Evolutionary conservation across 2,113 vertebrate species (phyloP), one percentile per base, ranked within the genome.

Genomic region (Cettia cetti): DNA sequence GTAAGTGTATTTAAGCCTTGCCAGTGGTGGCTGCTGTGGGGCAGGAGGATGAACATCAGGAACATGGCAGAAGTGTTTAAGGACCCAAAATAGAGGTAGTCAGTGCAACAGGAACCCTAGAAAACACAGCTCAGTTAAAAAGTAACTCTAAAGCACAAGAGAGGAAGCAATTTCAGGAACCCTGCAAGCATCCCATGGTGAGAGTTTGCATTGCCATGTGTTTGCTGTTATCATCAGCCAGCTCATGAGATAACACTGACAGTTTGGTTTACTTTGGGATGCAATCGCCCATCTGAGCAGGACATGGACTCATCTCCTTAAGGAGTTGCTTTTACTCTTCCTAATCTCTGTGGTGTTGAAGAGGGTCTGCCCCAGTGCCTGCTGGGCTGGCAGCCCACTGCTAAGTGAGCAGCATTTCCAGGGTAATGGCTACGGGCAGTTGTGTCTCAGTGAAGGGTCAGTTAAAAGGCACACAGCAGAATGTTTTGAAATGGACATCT

Each of bases 401-500:
- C 70, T 93, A 65, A 66, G 39, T 75, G 71, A 83, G 13, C 21
- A 31, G n/a, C 53, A 77, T 89, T 93, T 95, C 76, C 85, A 82
- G 72, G 16, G 59, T 53, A 80, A 96, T 39, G 60, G 77, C 90
- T 49, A 65, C 4, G 63, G 84, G 75, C 86, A 45, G 80, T 45
- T 59, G 72, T 5, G 0, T 84, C 68, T 76, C 4, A 1, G 15
- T 13, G 61, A 59, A 84, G 90, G 97, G 94, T 96, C 92, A 95
- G 66, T 54, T 78, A 91, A 85, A 93, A 96, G 93, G 89, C 83
- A 92, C 82, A 45, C 27, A 74, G 89, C 89, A 91, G 90, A 84
- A 95, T 90, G 94, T 96, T 95, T 94, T 86, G 92, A 88, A 97
- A 71, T 65, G 82, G 97, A 97, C 97, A 97, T 97, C 96, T 97